Percentiles rank a stretch among this genome's conserved stretches.
phyloP scores from a whole-genome alignment of 1,140 invertebrate genomes.

The Delia radicum region DNA sequence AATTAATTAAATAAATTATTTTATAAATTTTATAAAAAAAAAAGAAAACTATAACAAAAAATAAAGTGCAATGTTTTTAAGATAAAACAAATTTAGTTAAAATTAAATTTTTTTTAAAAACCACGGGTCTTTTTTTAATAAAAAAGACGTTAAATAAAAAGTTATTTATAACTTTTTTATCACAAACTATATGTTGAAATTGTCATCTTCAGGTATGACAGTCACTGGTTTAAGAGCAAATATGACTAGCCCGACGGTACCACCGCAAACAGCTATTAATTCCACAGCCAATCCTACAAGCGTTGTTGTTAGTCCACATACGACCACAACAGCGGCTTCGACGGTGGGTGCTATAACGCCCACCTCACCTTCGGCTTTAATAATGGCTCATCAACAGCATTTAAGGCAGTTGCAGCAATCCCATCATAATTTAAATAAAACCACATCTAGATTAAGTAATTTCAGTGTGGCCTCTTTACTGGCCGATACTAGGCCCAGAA shows the following conservation, averaged over 20 bases:
- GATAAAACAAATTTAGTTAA: not conserved
- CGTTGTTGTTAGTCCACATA: constrained; percentile 5
- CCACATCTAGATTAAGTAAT: constrained; percentile 61
- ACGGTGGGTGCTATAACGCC: constrained; percentile 34
- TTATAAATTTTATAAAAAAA: not conserved
- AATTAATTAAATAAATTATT: not conserved
- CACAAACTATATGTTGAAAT: constrained; percentile 33
- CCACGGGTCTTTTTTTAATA: not conserved
- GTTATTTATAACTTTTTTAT: not conserved
- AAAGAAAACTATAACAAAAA: not conserved
- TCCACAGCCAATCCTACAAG: constrained; percentile 36
- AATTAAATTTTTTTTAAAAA: not conserved
- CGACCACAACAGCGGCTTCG: constrained; percentile 32
- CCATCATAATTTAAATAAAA: constrained; percentile 51
- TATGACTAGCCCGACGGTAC: constrained; percentile 57
- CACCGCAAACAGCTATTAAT: constrained; percentile 37
- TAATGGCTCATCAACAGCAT: constrained; percentile 60
- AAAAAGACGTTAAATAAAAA: not conserved
- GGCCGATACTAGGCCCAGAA: constrained; percentile 62
- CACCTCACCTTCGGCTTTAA: constrained; percentile 58
- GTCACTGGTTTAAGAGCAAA: constrained; percentile 55
- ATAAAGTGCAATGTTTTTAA: constrained; percentile 1
- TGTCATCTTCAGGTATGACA: constrained; percentile 47
- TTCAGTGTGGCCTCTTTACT: constrained; percentile 70
- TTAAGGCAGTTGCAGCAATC: constrained; percentile 44